phyloP scores from a whole-genome alignment of 1,140 invertebrate species.

The Steinernema khuongi region DNA sequence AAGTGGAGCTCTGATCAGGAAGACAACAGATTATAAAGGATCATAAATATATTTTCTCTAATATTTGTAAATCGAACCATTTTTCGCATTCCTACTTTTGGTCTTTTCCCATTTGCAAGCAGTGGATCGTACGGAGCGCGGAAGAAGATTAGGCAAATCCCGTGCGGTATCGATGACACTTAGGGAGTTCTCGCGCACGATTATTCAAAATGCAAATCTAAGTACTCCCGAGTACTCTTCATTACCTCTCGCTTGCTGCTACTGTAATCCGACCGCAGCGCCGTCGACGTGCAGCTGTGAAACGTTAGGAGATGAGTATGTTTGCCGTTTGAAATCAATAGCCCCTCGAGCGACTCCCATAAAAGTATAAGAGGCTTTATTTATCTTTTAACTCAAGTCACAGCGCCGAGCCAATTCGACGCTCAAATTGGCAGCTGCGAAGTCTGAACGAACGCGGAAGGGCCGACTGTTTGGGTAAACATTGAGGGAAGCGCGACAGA shows the following conservation, averaged over 20 bases:
- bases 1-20: no score
- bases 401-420: neutral
- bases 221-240: neutral
- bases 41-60: no score
- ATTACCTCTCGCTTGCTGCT: neutral
- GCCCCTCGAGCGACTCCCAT: neutral
- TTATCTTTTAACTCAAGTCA: conserved; percentile 17
- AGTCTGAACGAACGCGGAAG: conserved; percentile 6
- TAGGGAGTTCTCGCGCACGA: neutral
- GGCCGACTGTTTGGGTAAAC: conserved; percentile 14
- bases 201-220: conserved; percentile 10
- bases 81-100: no score
- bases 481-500: conserved; percentile 12
- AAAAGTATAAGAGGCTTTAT: conserved; percentile 15
- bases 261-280: neutral
- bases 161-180: conserved; percentile 10
- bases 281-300: no score
- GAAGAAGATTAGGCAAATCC: conserved; percentile 5
- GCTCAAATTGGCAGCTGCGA: conserved; percentile 13
- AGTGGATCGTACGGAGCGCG: no score
- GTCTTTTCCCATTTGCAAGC: no score
- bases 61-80: no score
- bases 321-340: conserved; percentile 11
- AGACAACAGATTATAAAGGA: no score
- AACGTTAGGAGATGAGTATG: neutral